Base-by-base conservation (phyloP, 2,113 vertebrate species). In the Etia nguti region DNA sequence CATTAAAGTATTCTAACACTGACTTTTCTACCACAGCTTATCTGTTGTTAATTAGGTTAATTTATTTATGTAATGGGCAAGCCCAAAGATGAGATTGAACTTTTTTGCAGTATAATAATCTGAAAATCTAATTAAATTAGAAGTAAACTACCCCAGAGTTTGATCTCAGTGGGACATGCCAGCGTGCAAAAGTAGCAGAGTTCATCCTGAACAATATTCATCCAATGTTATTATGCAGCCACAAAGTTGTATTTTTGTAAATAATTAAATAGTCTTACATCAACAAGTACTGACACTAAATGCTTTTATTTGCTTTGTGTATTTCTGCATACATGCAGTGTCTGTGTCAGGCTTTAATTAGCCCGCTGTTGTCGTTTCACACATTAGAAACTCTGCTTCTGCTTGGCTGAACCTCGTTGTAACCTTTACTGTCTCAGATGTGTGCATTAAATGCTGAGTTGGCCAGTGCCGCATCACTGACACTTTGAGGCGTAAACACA, bases 111-210 rank as follows among this genome's bases (percentile, higher is more conserved):
- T 41, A 43, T 24, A 70, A 43, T 24, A 70, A 43, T 15, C 7
- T 70, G 18, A 65, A 0, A 65, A 38, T 38, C 20, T 1, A 68
- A 38, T 41, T 15, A 24, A 41, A 0, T 43, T 43, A 26, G 36
- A 24, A 70, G 65, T 70, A 70, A 36, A 62, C 6, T 36, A 20
- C 36, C 10, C 34, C 1, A 2, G 60, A 6, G 60, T 38, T 38
- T 68, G 34, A n/a, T 62, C 18, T 36, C 59, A 62, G 59, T 1
- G 57, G 22, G 24, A 57, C 55, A 26, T 59, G 24, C 26, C 56
- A 29, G 24, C 8, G 1, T 60, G 8, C 26, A 34, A 5, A 34
- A 34, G 5, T 31, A 34, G 18, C 60, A 38, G 34, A 22, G 60
- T 68, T 38, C 34, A n/a, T 68, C 60, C 6, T 5, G 34, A 38